Conservation (phyloP, 2,113 vertebrate species). For the Psettodes erumei region DNA sequence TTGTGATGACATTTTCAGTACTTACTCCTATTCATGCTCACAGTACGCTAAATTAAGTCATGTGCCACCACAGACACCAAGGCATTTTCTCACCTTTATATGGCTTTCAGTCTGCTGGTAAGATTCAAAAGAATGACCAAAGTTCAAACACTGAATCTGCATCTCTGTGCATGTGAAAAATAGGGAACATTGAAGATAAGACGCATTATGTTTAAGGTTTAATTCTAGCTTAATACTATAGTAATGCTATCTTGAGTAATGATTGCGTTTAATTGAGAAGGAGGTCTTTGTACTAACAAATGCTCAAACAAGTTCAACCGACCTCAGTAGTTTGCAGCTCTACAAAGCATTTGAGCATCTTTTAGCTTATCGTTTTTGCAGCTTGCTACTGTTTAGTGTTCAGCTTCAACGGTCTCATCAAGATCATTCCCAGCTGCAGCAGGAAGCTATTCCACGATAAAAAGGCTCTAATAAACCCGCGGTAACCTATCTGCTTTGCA, state of each 20-base stretch:
- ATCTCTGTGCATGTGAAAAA: too few species aligned
- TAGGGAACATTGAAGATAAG: too few species aligned
- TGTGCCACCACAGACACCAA: too few species aligned
- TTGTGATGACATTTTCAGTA: constrained; percentile 51
- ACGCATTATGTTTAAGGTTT: too few species aligned
- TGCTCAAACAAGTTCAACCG: neutral
- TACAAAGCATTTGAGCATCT: too few species aligned
- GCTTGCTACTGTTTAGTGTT: neutral
- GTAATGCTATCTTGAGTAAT: too few species aligned
- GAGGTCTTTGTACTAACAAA: neutral
- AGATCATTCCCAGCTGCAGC: neutral
- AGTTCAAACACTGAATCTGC: too few species aligned
- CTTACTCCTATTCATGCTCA: too few species aligned
- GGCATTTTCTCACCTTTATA: too few species aligned
- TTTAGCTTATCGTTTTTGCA: neutral
- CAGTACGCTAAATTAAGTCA: too few species aligned
- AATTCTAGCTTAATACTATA: too few species aligned
- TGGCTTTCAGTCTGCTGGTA: neutral
- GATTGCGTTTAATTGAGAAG: neutral
- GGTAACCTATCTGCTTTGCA: neutral
- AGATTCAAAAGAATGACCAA: neutral
- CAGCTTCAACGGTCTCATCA: neutral
- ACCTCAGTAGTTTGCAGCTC: neutral
- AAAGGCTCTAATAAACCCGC: neutral
- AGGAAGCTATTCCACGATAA: neutral